Conservation (phyloP, 2,888 invertebrate species). For the Nysson spinosus region DNA sequence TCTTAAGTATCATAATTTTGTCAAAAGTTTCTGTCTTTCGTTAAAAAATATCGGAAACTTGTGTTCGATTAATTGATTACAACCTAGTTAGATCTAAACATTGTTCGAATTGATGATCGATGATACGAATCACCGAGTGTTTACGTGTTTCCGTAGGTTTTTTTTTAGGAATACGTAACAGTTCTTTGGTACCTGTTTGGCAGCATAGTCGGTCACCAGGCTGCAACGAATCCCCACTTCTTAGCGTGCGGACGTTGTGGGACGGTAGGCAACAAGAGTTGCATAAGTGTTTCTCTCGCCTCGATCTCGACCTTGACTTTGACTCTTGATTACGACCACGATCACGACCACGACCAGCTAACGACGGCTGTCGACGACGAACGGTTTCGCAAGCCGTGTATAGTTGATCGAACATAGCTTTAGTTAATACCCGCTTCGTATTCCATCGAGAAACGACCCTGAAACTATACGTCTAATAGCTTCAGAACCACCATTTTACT, state of each 20-base stretch:
- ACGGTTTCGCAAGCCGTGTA: constrained; percentile 59
- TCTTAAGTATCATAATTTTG: no score
- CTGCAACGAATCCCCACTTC: constrained; percentile 24
- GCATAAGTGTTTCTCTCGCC: constrained; percentile 68
- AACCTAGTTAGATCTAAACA: no score
- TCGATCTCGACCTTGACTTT: constrained; percentile 75
- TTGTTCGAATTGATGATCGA: no score
- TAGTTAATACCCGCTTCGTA: no score
- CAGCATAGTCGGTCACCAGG: constrained; percentile 35
- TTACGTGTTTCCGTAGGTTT: constrained; percentile 35
- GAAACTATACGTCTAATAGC: neutral
- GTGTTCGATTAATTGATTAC: no score
- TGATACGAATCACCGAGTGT: no score
- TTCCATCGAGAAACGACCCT: neutral
- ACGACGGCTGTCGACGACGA: constrained; percentile 50
- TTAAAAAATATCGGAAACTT: no score
- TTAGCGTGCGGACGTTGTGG: constrained; percentile 4
- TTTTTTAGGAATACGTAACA: constrained; percentile 51
- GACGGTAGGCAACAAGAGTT: constrained; percentile 51
- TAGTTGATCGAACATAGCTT: constrained; percentile 24
- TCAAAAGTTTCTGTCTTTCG: no score
- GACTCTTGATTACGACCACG: constrained; percentile 73
- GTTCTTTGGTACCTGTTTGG: constrained; percentile 50
- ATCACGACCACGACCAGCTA: constrained; percentile 54
- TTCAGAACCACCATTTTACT: no score